Evolutionary conservation across 2,113 vertebrate species (phyloP).

Genomic region (Zeus faber): DNA sequence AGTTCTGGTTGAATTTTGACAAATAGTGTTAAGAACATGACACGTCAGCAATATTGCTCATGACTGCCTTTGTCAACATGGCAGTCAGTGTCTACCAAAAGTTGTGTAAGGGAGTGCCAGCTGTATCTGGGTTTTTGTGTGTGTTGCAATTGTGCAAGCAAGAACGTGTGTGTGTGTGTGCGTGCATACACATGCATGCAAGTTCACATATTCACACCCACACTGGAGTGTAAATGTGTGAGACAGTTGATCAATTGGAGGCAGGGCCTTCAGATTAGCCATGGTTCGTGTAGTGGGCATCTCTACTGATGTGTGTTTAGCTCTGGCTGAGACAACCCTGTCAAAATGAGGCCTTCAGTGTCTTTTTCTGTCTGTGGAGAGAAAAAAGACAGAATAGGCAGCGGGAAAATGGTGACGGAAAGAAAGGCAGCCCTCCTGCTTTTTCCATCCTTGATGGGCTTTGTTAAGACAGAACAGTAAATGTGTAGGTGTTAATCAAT

Average conservation of each 20-base stretch:
- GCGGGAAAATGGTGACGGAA: not conserved
- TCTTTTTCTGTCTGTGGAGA: constrained; percentile 23
- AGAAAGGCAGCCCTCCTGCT: constrained; percentile 28
- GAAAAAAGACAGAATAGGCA: constrained; percentile 7
- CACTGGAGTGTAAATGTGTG: constrained; percentile 5
- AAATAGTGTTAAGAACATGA: too few species aligned
- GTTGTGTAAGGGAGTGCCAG: too few species aligned
- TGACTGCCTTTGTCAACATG: too few species aligned
- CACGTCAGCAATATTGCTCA: too few species aligned
- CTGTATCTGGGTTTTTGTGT: too few species aligned
- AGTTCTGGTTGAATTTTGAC: too few species aligned
- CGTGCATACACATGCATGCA: too few species aligned
- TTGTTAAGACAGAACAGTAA: constrained; percentile 46
- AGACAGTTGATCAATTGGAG: constrained; percentile 36
- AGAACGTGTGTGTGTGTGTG: too few species aligned
- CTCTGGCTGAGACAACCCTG: constrained; percentile 30
- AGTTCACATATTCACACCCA: too few species aligned
- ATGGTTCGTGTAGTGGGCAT: constrained; percentile 50
- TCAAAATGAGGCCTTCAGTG: constrained; percentile 27
- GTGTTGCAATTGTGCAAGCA: too few species aligned
- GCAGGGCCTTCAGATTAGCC: constrained; percentile 51
- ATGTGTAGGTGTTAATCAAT: constrained; percentile 59
- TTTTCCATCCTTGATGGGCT: constrained; percentile 23
- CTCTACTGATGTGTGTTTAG: constrained; percentile 27
- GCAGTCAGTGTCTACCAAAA: too few species aligned